These are phyloP conservation scores for Hydrotaea diabolus DNA, from an alignment of 2,888 invertebrate genomes.

Conservation along the genomic window DNA sequence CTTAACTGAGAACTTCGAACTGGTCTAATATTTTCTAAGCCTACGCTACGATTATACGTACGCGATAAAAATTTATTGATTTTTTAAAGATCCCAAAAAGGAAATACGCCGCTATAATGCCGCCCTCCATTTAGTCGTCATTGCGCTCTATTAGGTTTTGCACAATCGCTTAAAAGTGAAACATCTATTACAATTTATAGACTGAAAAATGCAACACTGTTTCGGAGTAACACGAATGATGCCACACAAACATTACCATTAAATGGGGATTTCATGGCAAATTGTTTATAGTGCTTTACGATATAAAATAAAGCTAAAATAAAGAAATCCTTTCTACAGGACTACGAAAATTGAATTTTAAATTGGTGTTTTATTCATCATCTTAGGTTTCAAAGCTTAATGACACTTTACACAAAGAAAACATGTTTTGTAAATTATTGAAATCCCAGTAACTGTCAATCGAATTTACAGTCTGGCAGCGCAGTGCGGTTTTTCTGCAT, in stretches of 20 bases:
- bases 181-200: too few relatives aligned
- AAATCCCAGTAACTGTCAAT: neutral
- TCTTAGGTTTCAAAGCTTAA: neutral
- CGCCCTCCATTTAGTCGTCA: too few relatives aligned
- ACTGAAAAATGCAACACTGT: conserved; percentile 3
- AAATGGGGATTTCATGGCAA: neutral
- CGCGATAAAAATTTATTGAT: too few relatives aligned
- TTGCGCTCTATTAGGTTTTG: too few relatives aligned
- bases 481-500: conserved; percentile 54
- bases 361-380: neutral
- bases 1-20: too few relatives aligned
- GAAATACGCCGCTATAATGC: too few relatives aligned
- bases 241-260: too few relatives aligned
- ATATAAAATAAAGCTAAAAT: neutral
- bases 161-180: too few relatives aligned
- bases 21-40: too few relatives aligned
- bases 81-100: too few relatives aligned
- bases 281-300: neutral
- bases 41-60: too few relatives aligned
- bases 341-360: neutral
- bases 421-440: conserved; percentile 25
- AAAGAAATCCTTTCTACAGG: neutral
- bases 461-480: conserved; percentile 39
- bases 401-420: neutral
- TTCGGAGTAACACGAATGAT: too few relatives aligned